phyloP scores from a whole-genome alignment of 2,113 vertebrate genomes.

The Notechis scutatus region DNA sequence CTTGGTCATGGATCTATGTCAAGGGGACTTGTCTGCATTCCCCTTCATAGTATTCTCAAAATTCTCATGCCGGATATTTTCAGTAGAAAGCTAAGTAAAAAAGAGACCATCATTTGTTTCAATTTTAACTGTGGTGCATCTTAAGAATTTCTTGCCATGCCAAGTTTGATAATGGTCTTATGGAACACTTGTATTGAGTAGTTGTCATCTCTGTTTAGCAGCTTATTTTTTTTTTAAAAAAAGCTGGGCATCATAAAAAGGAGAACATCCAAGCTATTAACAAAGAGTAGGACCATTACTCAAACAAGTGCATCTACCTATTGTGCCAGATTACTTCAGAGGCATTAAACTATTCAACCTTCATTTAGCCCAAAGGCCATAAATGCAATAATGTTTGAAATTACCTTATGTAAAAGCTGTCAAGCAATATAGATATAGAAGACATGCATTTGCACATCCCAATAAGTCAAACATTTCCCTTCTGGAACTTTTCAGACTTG shows the following conservation, averaged over 20 bases:
- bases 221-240: slow-evolving; percentile 10
- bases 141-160: background rate
- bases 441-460: background rate
- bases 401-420: slow-evolving; percentile 21
- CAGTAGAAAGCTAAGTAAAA: background rate
- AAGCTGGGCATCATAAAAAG: background rate
- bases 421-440: slow-evolving; percentile 21
- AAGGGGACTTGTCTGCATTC: background rate
- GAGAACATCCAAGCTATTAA: background rate
- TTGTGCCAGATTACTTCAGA: slow-evolving; percentile 18
- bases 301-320: background rate
- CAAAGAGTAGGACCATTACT: slow-evolving; percentile 1
- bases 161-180: background rate
- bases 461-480: slow-evolving; percentile 29
- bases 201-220: background rate
- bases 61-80: background rate
- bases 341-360: slow-evolving; percentile 24
- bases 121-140: background rate
- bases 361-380: slow-evolving; percentile 8
- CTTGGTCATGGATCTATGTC: background rate
- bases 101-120: background rate
- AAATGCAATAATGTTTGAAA: slow-evolving; percentile 28
- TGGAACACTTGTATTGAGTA: background rate
- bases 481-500: slow-evolving; percentile 20
- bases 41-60: background rate